Conservation (phyloP, 2,888 invertebrate genomes). For the Ectobius pallidus region DNA sequence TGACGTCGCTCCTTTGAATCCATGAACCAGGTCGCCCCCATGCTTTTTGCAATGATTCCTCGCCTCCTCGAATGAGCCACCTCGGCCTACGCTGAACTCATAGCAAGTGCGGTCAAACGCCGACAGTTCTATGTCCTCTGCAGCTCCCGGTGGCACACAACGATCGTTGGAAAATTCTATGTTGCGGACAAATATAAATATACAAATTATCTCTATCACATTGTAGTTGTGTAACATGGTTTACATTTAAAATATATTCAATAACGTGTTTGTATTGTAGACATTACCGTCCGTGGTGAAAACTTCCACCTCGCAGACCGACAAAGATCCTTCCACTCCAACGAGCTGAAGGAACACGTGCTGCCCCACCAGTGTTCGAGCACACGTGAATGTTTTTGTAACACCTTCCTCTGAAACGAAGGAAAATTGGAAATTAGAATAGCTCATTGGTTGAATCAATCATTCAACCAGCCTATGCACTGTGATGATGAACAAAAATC, state of each 20-base stretch:
- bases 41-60: constrained; percentile 72
- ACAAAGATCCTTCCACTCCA: constrained; percentile 87
- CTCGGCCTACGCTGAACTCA: constrained; percentile 82
- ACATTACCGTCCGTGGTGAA: constrained; percentile 89
- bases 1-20: constrained; percentile 65
- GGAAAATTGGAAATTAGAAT: no score
- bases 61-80: constrained; percentile 83
- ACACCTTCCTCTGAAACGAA: constrained; percentile 77
- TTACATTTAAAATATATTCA: no score
- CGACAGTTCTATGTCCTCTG: constrained; percentile 80
- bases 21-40: constrained; percentile 75
- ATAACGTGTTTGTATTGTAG: no score
- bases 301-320: constrained; percentile 90
- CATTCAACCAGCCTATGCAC: no score
- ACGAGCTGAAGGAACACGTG: constrained; percentile 89
- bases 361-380: constrained; percentile 82
- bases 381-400: constrained; percentile 88
- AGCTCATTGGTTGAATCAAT: no score
- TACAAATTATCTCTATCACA: no score
- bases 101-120: constrained; percentile 88
- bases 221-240: no score
- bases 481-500: no score
- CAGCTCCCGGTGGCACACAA: constrained; percentile 74
- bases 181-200: no score
- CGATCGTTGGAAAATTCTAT: constrained; percentile 85